Evolutionary conservation across 2,797 vertebrate species (phyloP).

Genomic region (Cynopterus sphinx): DNA sequence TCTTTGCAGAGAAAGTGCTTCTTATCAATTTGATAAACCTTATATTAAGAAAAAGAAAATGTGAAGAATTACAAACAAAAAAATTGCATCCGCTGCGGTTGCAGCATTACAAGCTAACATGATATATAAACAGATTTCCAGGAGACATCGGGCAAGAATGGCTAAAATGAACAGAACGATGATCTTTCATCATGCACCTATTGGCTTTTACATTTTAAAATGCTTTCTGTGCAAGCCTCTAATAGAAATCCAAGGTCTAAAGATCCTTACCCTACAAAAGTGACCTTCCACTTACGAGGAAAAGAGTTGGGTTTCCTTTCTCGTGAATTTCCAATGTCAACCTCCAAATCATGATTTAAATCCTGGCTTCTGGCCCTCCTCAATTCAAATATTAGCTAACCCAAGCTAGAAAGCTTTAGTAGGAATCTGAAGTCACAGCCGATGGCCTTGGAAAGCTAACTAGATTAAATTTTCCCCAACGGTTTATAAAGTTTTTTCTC

Average conservation of each 20-base stretch:
- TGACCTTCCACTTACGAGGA: not conserved
- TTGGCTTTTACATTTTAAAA: not conserved
- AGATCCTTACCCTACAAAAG: not conserved
- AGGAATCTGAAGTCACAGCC: constrained; percentile 57
- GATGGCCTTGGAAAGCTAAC: constrained; percentile 57
- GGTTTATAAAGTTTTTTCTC: constrained; percentile 39
- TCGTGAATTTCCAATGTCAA: constrained; percentile 52
- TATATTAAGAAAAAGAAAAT: constrained; percentile 16
- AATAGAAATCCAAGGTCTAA: not conserved
- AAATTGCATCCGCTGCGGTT: not conserved
- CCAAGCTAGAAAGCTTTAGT: constrained; percentile 29
- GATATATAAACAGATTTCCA: not conserved
- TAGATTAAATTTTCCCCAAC: constrained; percentile 8
- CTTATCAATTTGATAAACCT: constrained; percentile 86
- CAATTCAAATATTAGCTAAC: constrained; percentile 65
- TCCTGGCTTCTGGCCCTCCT: constrained; percentile 58
- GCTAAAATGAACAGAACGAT: not conserved
- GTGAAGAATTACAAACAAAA: not conserved
- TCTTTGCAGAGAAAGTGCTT: constrained; percentile 87
- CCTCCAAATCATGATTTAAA: constrained; percentile 59
- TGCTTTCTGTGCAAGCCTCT: not conserved
- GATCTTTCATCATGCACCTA: not conserved
- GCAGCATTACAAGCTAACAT: not conserved
- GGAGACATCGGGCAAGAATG: not conserved
- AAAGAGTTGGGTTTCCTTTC: not conserved